Percentiles rank a stretch among this genome's conserved stretches.
phyloP scores from a whole-genome alignment of 2,888 invertebrate species.

The Athalia rosae region DNA sequence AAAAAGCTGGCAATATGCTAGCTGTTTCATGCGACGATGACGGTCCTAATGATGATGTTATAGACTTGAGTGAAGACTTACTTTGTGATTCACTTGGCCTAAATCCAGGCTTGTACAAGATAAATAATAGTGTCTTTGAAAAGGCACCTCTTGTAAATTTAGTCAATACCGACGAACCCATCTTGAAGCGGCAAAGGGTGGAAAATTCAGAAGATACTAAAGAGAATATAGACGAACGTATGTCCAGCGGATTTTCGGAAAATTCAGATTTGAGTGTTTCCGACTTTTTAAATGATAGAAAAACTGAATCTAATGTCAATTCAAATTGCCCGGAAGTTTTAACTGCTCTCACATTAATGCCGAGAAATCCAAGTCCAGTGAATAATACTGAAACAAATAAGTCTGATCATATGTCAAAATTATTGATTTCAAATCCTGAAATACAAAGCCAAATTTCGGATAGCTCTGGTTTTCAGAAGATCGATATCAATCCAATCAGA shows the following conservation, averaged over 20 bases:
- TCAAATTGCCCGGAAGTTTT: constrained; percentile 68
- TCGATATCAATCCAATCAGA: constrained; percentile 62
- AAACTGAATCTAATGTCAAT: constrained; percentile 55
- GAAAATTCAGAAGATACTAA: constrained; percentile 60
- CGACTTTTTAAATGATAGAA: constrained; percentile 64
- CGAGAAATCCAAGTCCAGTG: constrained; percentile 61
- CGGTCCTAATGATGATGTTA: constrained; percentile 54
- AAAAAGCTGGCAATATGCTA: constrained; percentile 62
- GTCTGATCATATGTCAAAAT: constrained; percentile 59
- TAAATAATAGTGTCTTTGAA: constrained; percentile 60
- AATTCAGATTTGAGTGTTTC: constrained; percentile 65
- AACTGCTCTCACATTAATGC: constrained; percentile 68
- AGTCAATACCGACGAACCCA: constrained; percentile 58
- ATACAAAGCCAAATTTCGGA: constrained; percentile 67
- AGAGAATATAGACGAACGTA: constrained; percentile 64
- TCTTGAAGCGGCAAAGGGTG: constrained; percentile 62
- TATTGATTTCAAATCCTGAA: constrained; percentile 66
- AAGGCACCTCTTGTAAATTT: constrained; percentile 52
- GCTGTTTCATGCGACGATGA: constrained; percentile 54
- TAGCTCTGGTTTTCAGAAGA: constrained; percentile 67
- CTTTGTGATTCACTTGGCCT: constrained; percentile 65
- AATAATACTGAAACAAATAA: constrained; percentile 49
- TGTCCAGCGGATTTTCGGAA: constrained; percentile 64
- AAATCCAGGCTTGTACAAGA: constrained; percentile 64
- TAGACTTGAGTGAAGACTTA: constrained; percentile 63